Evolutionary conservation across 2,888 invertebrate genomes (phyloP).

Genomic region (Cosmopolites sordidus): DNA sequence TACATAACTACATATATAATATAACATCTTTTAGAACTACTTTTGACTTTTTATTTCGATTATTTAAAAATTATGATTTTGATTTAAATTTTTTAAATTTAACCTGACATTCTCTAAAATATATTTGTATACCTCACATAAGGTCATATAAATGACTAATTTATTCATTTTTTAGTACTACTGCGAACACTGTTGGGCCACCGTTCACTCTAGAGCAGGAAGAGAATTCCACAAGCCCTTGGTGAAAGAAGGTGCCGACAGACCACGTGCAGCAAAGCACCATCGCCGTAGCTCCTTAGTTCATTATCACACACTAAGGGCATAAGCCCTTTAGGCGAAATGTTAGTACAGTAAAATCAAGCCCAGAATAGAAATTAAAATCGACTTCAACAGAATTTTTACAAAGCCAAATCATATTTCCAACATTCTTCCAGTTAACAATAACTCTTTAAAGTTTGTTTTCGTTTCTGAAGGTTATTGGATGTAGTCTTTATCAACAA

Average conservation of each 20-base stretch:
- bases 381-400: no score
- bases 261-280: conserved; percentile 70
- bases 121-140: no score
- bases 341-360: conserved; percentile 25
- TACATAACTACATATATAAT: no score
- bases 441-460: no score
- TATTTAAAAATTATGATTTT: neutral
- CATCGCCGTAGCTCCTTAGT: conserved; percentile 49
- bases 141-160: no score
- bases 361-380: conserved; percentile 7
- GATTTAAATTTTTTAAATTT: no score
- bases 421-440: no score
- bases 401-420: no score
- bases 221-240: conserved; percentile 99
- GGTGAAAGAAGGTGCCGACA: conserved; percentile 97
- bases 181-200: conserved; percentile 99
- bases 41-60: no score
- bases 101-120: neutral
- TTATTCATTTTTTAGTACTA: conserved; percentile 89
- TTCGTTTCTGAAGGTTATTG: no score
- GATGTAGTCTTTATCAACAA: no score
- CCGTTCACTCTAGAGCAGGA: conserved; percentile 94
- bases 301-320: conserved; percentile 49
- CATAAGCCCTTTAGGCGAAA: conserved; percentile 32
- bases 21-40: no score